Conservation (phyloP, 1,140 invertebrate genomes). For the Prorops nasuta region DNA sequence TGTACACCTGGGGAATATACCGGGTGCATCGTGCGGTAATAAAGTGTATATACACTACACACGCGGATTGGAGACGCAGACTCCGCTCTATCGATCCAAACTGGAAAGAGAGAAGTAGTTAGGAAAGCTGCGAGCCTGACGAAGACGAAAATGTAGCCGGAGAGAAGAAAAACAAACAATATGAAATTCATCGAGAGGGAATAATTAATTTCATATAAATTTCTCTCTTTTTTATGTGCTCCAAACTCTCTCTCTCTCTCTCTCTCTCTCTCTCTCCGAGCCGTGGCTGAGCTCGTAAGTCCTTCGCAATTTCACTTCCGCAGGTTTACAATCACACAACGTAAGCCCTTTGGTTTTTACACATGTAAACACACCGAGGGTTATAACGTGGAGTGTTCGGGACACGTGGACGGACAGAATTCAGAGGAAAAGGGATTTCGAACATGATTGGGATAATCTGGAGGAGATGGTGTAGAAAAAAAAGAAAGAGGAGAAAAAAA, state of each 20-base stretch:
- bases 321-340: not conserved
- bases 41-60: constrained; percentile 38
- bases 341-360: no score
- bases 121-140: constrained; percentile 18
- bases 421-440: not conserved
- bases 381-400: not conserved
- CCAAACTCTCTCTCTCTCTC: no score
- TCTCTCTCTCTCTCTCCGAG: no score
- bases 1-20: constrained; percentile 24
- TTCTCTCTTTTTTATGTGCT: no score
- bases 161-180: constrained; percentile 14
- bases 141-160: not conserved
- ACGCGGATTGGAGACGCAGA: constrained; percentile 50
- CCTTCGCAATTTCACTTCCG: no score
- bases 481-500: not conserved
- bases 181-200: not conserved
- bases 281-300: no score
- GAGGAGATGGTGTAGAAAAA: constrained; percentile 2
- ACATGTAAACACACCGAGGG: not conserved
- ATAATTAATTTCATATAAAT: no score
- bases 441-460: no score
- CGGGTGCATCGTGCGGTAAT: constrained; percentile 35
- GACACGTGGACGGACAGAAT: not conserved
- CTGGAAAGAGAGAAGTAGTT: constrained; percentile 26
- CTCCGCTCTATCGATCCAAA: constrained; percentile 54